A percentile compares a stretch with the other conserved stretches of the same genome.
Conservation (phyloP, 2,888 invertebrate species). For the Volucella zonaria region DNA sequence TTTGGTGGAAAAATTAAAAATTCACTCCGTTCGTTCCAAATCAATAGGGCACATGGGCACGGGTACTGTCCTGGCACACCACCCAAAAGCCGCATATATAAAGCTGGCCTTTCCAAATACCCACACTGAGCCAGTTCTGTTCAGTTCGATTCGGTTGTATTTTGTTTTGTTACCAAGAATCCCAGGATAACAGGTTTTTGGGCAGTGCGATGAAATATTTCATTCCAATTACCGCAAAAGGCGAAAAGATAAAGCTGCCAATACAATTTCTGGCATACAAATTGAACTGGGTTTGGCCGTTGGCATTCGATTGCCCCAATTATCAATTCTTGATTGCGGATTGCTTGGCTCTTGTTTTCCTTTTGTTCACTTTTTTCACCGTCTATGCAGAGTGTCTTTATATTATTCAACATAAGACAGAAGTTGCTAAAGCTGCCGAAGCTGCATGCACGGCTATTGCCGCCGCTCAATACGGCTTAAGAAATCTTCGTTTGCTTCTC, state of each 20-base stretch:
- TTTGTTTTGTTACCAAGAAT: too few relatives aligned
- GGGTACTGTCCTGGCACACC: too few relatives aligned
- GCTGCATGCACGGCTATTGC: slow-evolving; percentile 68
- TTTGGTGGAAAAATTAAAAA: slow-evolving; percentile 54
- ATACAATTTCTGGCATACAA: slow-evolving; percentile 64
- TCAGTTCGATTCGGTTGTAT: too few relatives aligned
- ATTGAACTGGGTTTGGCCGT: slow-evolving; percentile 71
- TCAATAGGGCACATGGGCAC: slow-evolving; percentile 19
- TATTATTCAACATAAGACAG: slow-evolving; percentile 54
- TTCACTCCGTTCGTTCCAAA: slow-evolving; percentile 32
- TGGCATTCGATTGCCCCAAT: slow-evolving; percentile 29
- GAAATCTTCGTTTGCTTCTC: slow-evolving; percentile 47
- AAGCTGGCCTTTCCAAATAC: not conserved
- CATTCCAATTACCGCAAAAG: slow-evolving; percentile 39
- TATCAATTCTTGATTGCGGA: slow-evolving; percentile 27
- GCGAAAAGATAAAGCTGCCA: slow-evolving; percentile 34
- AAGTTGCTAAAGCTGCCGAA: slow-evolving; percentile 66
- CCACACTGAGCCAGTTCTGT: not conserved
- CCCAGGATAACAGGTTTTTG: not conserved
- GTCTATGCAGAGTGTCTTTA: slow-evolving; percentile 65
- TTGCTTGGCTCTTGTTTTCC: slow-evolving; percentile 23
- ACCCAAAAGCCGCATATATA: slow-evolving; percentile 18
- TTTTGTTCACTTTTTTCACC: slow-evolving; percentile 52
- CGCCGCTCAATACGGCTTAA: slow-evolving; percentile 66
- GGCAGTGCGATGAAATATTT: slow-evolving; percentile 25